Evolutionary conservation across 2,888 invertebrate species (phyloP).

Genomic region (Leptodirus hochenwartii): DNA sequence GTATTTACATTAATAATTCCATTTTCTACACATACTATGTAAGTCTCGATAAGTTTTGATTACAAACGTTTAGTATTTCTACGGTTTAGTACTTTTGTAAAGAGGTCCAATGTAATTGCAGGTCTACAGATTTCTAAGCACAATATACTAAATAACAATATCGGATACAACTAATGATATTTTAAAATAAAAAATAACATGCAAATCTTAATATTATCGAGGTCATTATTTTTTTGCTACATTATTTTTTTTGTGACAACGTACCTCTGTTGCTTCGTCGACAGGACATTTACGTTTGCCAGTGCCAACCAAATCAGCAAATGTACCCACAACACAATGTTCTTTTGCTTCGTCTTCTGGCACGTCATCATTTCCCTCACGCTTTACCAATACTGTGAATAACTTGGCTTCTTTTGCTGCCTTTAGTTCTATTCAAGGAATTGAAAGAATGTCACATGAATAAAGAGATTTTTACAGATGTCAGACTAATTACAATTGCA

Average conservation of each 20-base stretch:
- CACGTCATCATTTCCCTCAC: slow-evolving; percentile 63
- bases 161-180: slow-evolving; percentile 1
- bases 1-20: no score
- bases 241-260: no score
- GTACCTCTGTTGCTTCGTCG: slow-evolving; percentile 21
- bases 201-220: slow-evolving; percentile 9
- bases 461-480: neutral
- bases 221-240: no score
- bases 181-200: slow-evolving; percentile 1
- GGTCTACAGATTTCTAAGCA: no score
- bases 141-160: no score
- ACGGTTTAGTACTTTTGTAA: no score
- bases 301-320: slow-evolving; percentile 33
- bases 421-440: slow-evolving; percentile 50
- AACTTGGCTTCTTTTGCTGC: slow-evolving; percentile 65
- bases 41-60: no score
- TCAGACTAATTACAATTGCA: neutral
- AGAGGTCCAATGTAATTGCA: no score
- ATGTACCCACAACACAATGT: slow-evolving; percentile 39
- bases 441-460: neutral
- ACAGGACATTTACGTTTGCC: slow-evolving; percentile 23
- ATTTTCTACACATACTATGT: no score
- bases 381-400: slow-evolving; percentile 44
- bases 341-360: slow-evolving; percentile 35
- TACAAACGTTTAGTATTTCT: no score